Evolutionary conservation across 2,888 invertebrate genomes (phyloP).

Genomic region (Cephus nigrinus): DNA sequence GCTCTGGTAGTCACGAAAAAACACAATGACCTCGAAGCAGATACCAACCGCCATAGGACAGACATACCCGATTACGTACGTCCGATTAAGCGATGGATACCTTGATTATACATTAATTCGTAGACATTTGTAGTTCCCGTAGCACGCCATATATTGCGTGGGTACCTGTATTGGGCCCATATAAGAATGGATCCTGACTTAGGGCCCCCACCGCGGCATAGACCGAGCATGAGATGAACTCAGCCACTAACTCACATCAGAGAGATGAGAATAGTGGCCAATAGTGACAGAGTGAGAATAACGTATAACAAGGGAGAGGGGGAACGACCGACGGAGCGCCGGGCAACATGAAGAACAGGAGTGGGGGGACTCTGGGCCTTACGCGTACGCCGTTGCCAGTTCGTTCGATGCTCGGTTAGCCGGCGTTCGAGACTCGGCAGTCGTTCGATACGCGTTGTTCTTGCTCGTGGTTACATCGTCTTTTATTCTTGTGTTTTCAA

Average conservation of each 20-base stretch:
- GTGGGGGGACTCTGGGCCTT: slow-evolving; percentile 38
- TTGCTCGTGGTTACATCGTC: neutral
- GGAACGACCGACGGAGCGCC: neutral
- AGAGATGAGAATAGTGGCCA: neutral
- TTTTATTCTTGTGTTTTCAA: neutral
- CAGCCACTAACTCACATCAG: neutral
- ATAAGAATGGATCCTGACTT: neutral
- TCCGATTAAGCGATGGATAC: neutral
- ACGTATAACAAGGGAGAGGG: neutral
- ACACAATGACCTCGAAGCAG: neutral
- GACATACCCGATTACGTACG: neutral
- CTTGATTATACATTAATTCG: neutral
- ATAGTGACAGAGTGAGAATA: neutral
- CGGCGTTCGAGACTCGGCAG: slow-evolving; percentile 30
- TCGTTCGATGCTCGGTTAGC: slow-evolving; percentile 30
- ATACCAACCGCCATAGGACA: neutral
- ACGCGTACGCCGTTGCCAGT: slow-evolving; percentile 48
- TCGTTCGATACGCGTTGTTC: slow-evolving; percentile 33
- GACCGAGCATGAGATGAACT: neutral
- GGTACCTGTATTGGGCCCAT: neutral
- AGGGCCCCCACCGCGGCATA: neutral
- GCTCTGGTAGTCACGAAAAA: neutral
- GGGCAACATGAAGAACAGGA: neutral
- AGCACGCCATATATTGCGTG: neutral
- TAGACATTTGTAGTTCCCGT: neutral